These are phyloP conservation scores for Cylas formicarius DNA, from an alignment of 1,140 invertebrate species.

Conservation along the genomic window DNA sequence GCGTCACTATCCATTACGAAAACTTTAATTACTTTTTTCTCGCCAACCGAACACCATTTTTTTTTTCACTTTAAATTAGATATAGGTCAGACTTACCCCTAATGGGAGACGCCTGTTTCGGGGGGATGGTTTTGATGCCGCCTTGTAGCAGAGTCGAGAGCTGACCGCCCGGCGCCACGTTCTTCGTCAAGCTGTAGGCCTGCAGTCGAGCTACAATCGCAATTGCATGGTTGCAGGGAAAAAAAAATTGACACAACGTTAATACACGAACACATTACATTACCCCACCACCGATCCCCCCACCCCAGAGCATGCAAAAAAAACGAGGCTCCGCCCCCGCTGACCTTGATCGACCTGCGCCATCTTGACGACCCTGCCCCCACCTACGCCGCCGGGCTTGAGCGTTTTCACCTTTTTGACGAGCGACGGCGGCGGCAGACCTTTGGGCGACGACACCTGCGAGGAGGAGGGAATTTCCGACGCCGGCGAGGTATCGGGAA, in stretches of 20 bases:
- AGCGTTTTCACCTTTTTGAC: constrained; percentile 27
- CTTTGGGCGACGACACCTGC: constrained; percentile 11
- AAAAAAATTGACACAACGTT: neutral
- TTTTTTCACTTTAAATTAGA: neutral
- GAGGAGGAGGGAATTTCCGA: constrained; percentile 6
- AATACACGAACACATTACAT: no score
- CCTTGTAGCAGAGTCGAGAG: constrained; percentile 30
- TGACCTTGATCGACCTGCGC: constrained; percentile 2
- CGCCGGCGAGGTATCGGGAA: constrained; percentile 9
- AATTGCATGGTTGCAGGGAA: constrained; percentile 1
- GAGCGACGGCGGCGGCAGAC: constrained; percentile 20
- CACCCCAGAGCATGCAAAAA: no score
- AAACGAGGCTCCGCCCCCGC: no score
- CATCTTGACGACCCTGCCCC: neutral
- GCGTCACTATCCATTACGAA: neutral
- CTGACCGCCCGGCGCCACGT: constrained; percentile 16
- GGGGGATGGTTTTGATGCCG: constrained; percentile 23
- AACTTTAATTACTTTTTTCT: neutral
- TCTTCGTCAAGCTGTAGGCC: constrained; percentile 22
- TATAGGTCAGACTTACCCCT: constrained; percentile 28
- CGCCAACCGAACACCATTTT: neutral
- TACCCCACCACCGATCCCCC: no score
- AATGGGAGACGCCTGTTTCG: constrained; percentile 23
- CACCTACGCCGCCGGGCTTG: constrained; percentile 20
- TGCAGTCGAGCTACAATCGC: constrained; percentile 26